These are phyloP conservation scores for Zoanthus solanderi DNA, from an alignment of 92 coral and sea anemone species.

Conservation along the genomic window DNA sequence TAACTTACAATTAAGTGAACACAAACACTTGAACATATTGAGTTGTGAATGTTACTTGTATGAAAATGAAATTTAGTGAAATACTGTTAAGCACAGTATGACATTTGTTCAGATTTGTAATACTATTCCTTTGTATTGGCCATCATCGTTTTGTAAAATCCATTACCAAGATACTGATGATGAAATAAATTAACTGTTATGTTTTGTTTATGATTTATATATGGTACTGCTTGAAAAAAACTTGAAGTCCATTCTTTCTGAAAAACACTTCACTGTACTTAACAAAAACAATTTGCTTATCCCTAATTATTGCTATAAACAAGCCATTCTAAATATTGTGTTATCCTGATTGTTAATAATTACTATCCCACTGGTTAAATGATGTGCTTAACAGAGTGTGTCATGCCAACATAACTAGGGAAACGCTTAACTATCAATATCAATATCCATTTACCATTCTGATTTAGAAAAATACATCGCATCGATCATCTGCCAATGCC, in stretches of 20 bases:
- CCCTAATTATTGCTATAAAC: conserved; percentile 33
- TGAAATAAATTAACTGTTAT: conserved; percentile 6
- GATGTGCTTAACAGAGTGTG: conserved; percentile 23
- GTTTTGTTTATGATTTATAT: conserved; percentile 18
- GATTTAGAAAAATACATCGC: conserved; percentile 21
- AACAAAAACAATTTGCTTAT: conserved; percentile 24
- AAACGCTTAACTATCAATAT: conserved; percentile 32
- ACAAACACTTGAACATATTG: conserved; percentile 54
- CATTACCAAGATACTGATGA: conserved; percentile 36
- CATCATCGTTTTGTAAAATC: conserved; percentile 29
- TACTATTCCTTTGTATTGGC: conserved; percentile 37
- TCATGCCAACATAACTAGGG: conserved; percentile 36
- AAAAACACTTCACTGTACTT: conserved; percentile 25
- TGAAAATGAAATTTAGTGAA: conserved; percentile 32
- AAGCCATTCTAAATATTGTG: conserved; percentile 14
- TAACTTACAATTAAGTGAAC: conserved; percentile 47
- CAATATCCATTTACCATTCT: conserved; percentile 28
- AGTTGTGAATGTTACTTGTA: conserved; percentile 54
- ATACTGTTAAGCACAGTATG: conserved; percentile 39
- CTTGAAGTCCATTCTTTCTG: conserved; percentile 21
- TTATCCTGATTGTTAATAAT: conserved; percentile 19
- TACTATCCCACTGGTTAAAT: conserved; percentile 43
- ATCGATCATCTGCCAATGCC: conserved; percentile 31
- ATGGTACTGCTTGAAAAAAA: conserved; percentile 36
- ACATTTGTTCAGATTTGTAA: conserved; percentile 35